Conservation (phyloP, 2,797 vertebrate species). For the Sebastes goodei region DNA sequence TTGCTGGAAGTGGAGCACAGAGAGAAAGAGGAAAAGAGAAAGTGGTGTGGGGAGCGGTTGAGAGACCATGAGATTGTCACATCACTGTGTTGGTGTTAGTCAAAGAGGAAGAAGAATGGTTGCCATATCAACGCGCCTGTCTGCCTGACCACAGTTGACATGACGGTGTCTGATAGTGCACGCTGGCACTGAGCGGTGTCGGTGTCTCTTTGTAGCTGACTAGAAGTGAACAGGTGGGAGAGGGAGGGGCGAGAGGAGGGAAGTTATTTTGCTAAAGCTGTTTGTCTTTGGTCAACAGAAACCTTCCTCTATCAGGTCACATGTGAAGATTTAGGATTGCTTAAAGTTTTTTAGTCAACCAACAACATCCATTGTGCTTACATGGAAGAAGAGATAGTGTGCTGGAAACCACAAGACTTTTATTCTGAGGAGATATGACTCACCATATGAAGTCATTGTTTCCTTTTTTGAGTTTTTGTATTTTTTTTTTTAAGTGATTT, state of each 20-base stretch:
- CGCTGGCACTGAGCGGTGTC: not conserved
- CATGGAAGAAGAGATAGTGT: conserved; percentile 1
- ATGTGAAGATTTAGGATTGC: not conserved
- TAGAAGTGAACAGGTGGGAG: conserved; percentile 61
- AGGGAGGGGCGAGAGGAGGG: conserved; percentile 55
- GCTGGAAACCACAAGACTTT: conserved; percentile 35
- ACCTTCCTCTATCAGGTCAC: conserved; percentile 13
- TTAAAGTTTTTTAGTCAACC: not conserved
- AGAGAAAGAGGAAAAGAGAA: conserved; percentile 15
- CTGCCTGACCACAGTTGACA: conserved; percentile 21
- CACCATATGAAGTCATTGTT: conserved; percentile 46
- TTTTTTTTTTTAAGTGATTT: conserved; percentile 6
- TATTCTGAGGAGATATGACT: conserved; percentile 50
- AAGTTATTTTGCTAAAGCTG: conserved; percentile 50
- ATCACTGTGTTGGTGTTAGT: conserved; percentile 33
- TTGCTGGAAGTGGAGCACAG: not conserved
- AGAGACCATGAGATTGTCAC: conserved; percentile 34
- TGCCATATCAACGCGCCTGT: conserved; percentile 34
- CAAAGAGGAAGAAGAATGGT: conserved; percentile 56
- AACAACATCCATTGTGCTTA: not conserved
- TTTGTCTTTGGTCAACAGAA: conserved; percentile 30
- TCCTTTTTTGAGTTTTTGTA: conserved; percentile 55
- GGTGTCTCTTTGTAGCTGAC: conserved; percentile 11
- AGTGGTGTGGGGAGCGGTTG: not conserved
- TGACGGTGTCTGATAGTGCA: not conserved